A percentile compares a stretch with the other conserved stretches of the same genome.
Evolutionary conservation across 2,113 vertebrate species (phyloP).

Genomic region (Procapra przewalskii): DNA sequence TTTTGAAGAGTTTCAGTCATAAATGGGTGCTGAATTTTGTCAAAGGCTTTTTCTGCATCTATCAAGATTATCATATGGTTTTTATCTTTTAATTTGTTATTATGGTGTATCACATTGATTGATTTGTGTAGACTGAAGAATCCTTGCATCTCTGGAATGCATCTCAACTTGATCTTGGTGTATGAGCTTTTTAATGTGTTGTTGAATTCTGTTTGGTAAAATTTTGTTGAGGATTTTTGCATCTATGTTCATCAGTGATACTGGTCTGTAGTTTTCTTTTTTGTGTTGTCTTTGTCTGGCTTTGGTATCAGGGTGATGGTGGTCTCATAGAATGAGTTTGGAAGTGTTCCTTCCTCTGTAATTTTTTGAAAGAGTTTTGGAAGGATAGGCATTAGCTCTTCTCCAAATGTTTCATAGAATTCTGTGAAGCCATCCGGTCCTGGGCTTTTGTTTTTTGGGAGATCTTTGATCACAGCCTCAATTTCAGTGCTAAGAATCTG

Average conservation of each 20-base stretch:
- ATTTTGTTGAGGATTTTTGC: neutral
- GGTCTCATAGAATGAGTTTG: neutral
- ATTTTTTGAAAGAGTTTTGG: neutral
- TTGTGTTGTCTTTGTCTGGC: neutral
- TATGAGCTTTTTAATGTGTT: neutral
- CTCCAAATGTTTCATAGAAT: neutral
- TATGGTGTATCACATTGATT: neutral
- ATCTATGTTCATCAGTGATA: neutral
- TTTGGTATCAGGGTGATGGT: neutral
- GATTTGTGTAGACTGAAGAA: neutral
- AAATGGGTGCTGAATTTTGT: neutral
- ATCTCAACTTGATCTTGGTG: neutral
- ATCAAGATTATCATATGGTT: neutral
- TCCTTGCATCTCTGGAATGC: neutral
- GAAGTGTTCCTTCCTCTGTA: neutral
- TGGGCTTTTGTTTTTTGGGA: neutral
- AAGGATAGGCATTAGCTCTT: neutral
- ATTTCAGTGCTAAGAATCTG: neutral
- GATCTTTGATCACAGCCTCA: neutral
- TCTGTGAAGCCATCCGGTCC: neutral
- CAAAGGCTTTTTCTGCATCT: neutral
- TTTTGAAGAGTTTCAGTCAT: neutral
- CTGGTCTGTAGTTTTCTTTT: neutral
- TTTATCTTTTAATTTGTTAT: neutral
- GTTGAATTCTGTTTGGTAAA: neutral